phyloP scores from a whole-genome alignment of 2,113 vertebrate genomes.

The Sclerurus mexicanus region DNA sequence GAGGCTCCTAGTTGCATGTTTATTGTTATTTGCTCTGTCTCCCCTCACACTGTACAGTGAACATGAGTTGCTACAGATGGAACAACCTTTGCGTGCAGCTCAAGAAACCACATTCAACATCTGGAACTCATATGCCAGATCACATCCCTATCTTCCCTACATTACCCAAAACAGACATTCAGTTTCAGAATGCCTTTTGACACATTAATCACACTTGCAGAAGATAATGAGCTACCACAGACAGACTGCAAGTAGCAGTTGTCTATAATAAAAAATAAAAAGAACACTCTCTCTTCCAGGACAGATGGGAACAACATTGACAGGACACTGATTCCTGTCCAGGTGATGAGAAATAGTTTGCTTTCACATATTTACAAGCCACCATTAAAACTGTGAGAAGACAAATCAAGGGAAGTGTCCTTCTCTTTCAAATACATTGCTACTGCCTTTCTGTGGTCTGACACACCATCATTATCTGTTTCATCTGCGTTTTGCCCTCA shows the following conservation, averaged over 20 bases:
- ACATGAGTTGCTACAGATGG: not conserved
- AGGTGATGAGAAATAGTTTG: not conserved
- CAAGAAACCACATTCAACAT: constrained; percentile 13
- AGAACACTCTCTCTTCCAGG: not conserved
- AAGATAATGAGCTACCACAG: not conserved
- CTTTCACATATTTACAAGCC: not conserved
- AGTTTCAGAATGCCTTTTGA: not conserved
- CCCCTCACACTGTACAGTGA: not conserved
- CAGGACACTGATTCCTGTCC: not conserved
- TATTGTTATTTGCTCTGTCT: not conserved
- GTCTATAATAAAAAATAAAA: not conserved
- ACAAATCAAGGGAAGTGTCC: not conserved
- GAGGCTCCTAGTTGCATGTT: not conserved
- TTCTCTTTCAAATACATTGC: not conserved
- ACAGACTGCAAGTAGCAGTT: not conserved
- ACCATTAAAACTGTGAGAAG: not conserved
- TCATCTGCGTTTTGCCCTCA: not conserved
- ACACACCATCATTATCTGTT: not conserved
- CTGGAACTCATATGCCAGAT: constrained; percentile 2
- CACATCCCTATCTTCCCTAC: not conserved
- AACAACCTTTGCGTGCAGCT: constrained; percentile 3
- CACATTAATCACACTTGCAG: not conserved
- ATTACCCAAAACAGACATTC: not conserved
- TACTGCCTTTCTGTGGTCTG: not conserved
- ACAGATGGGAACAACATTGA: not conserved